A percentile compares a stretch with the other conserved stretches of the same genome.
phyloP scores from a whole-genome alignment of 2,888 invertebrate species.

The Chrysolina oricalcia region DNA sequence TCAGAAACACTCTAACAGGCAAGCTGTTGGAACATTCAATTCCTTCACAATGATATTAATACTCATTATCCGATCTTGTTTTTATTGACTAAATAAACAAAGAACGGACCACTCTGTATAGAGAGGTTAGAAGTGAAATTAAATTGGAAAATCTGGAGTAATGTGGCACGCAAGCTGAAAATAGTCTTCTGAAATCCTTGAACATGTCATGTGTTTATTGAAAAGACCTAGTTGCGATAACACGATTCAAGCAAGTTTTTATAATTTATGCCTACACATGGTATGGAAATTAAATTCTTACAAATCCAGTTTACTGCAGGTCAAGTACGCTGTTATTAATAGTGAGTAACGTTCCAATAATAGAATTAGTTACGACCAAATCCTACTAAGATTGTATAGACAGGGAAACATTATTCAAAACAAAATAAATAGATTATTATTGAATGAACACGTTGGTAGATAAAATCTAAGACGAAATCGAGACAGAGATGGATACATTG shows the following conservation, averaged over 20 bases:
- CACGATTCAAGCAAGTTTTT: background rate
- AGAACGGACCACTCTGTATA: no score
- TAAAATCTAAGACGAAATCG: no score
- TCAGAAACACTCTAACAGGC: no score
- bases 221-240: background rate
- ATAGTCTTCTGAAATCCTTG: background rate
- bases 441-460: no score
- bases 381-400: background rate
- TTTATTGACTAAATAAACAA: no score
- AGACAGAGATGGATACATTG: no score
- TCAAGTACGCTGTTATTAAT: conserved; percentile 13
- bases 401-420: background rate
- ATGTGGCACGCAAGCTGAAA: background rate
- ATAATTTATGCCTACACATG: background rate
- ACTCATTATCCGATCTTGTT: no score
- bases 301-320: conserved; percentile 22
- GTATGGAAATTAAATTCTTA: conserved; percentile 9
- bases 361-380: conserved; percentile 18
- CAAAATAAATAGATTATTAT: no score
- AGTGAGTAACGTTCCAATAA: conserved; percentile 19
- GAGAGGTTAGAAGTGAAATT: no score
- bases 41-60: no score
- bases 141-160: no score
- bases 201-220: background rate
- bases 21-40: no score